Conservation (phyloP, 2,113 vertebrate genomes). For the Ifrita kowaldi region DNA sequence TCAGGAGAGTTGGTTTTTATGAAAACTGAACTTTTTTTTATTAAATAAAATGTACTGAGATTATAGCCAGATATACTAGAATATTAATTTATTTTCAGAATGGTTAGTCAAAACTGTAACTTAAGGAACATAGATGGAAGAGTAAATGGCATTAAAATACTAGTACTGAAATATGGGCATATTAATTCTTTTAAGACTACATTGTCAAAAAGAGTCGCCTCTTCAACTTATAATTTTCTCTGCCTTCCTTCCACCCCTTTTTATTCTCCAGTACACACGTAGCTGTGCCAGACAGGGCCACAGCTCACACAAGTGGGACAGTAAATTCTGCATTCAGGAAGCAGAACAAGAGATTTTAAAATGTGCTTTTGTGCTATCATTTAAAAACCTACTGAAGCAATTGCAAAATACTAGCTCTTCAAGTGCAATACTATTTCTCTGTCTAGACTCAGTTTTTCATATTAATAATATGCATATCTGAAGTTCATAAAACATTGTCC, state of each 20-base stretch:
- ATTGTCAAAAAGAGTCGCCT: neutral
- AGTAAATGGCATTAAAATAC: neutral
- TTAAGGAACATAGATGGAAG: neutral
- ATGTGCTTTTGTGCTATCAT: neutral
- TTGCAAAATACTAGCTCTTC: neutral
- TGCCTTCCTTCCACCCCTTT: neutral
- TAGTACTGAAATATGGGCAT: neutral
- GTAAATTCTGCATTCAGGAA: neutral
- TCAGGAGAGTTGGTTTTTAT: neutral
- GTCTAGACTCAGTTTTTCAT: neutral
- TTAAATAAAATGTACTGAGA: neutral
- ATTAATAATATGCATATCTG: neutral
- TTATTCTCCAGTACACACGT: neutral
- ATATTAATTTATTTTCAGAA: slow-evolving; percentile 16
- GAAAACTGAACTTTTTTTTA: neutral
- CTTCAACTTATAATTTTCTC: neutral
- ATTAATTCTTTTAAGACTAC: neutral
- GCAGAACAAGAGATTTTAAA: neutral
- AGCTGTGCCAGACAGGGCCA: neutral
- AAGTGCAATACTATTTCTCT: neutral
- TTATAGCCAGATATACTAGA: neutral
- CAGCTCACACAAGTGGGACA: neutral
- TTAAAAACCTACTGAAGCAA: neutral
- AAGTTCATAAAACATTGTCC: neutral
- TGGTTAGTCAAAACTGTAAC: neutral